Evolutionary conservation across 2,113 vertebrate species (phyloP).

Genomic region (Rostratula benghalensis): DNA sequence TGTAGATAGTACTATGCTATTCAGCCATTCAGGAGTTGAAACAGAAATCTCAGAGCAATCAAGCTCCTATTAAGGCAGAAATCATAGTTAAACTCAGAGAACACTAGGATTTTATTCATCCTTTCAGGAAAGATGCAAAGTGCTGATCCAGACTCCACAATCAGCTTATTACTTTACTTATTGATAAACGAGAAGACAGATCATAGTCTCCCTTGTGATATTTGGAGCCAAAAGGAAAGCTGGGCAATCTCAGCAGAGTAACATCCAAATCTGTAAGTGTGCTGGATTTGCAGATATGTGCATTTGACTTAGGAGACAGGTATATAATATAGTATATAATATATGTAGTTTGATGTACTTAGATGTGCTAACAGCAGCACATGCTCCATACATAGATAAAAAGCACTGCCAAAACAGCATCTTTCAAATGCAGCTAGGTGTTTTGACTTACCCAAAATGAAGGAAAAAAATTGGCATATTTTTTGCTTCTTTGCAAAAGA

Average conservation of each 20-base stretch:
- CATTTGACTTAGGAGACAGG: neutral
- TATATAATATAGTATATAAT: neutral
- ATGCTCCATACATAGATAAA: neutral
- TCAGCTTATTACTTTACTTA: slow-evolving; percentile 60
- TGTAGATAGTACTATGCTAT: slow-evolving; percentile 19
- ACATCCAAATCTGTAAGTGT: slow-evolving; percentile 23
- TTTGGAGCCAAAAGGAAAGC: slow-evolving; percentile 54
- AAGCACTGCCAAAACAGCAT: neutral
- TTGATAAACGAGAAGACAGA: slow-evolving; percentile 64
- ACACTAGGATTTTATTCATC: slow-evolving; percentile 68
- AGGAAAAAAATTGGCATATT: neutral
- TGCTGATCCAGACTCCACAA: slow-evolving; percentile 60
- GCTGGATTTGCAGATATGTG: slow-evolving; percentile 13
- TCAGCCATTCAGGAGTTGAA: slow-evolving; percentile 49
- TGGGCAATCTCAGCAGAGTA: slow-evolving; percentile 52
- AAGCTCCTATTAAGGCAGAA: slow-evolving; percentile 70
- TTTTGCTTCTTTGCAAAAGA: neutral
- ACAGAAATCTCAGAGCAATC: slow-evolving; percentile 58
- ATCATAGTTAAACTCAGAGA: slow-evolving; percentile 67
- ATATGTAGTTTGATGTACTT: neutral
- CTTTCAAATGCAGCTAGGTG: neutral
- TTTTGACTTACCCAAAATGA: neutral
- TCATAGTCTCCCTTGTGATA: slow-evolving; percentile 51
- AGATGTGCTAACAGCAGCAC: neutral
- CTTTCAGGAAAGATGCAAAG: slow-evolving; percentile 70